Evolutionary conservation across 1,140 invertebrate genomes (phyloP).

Genomic region (Matsumurasca onukii): DNA sequence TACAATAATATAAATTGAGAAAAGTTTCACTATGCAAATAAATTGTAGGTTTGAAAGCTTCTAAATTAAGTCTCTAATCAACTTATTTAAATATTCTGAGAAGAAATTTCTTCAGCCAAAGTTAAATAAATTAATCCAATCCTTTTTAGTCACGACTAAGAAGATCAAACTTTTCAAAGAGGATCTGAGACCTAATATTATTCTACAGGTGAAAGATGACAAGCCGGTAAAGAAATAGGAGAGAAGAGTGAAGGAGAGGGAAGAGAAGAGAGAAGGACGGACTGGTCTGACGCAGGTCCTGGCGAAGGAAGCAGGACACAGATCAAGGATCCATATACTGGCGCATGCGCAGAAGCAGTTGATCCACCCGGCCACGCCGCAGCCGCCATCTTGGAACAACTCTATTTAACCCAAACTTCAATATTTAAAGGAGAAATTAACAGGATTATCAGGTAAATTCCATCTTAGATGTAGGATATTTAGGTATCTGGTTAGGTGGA

Average conservation of each 20-base stretch:
- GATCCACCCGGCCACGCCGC: neutral
- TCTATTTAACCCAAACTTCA: conserved; percentile 15
- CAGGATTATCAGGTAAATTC: neutral
- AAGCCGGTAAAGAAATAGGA: no score
- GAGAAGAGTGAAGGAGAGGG: neutral
- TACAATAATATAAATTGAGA: no score
- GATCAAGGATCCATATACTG: neutral
- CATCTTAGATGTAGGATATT: no score
- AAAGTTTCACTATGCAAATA: no score
- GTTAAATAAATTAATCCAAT: no score
- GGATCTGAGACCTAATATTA: neutral
- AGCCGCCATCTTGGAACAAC: conserved; percentile 19
- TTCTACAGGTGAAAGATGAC: conserved; percentile 19
- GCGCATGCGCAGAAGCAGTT: conserved; percentile 8
- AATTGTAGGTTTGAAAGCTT: no score
- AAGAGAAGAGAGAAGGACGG: neutral
- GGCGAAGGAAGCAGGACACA: neutral
- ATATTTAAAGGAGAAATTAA: conserved; percentile 16
- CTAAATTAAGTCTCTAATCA: no score
- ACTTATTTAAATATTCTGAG: no score
- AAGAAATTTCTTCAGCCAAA: no score
- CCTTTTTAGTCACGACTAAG: no score
- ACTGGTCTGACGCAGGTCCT: neutral
- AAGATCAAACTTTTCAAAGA: conserved; percentile 22
- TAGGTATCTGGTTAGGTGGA: no score